Evolutionary conservation across 2,113 vertebrate genomes (phyloP).

Genomic region (Halichoeres trimaculatus): DNA sequence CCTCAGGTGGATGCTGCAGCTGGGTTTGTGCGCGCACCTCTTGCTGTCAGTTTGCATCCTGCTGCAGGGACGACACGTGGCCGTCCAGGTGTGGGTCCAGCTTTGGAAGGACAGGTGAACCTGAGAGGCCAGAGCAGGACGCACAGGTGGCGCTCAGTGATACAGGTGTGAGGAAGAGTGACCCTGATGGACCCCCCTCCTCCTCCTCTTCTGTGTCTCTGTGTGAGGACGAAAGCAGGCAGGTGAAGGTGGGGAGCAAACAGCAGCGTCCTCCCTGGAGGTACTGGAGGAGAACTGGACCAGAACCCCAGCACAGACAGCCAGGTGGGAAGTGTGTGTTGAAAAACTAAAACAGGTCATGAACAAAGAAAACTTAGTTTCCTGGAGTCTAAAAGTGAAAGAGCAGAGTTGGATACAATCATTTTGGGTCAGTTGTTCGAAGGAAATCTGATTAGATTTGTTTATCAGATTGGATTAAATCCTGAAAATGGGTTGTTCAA

Average conservation of each 20-base stretch:
- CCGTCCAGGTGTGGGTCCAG: constrained; percentile 36
- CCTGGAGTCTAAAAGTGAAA: too few relatives aligned
- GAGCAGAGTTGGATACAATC: too few relatives aligned
- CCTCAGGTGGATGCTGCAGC: constrained; percentile 19
- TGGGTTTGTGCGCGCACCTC: constrained; percentile 22
- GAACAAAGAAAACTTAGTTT: too few relatives aligned
- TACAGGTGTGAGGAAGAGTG: constrained; percentile 7
- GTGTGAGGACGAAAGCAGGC: constrained; percentile 65
- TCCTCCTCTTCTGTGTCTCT: constrained; percentile 48
- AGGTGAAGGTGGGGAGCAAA: constrained; percentile 51
- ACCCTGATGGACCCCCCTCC: constrained; percentile 43
- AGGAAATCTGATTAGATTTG: too few relatives aligned
- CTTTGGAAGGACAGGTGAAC: constrained; percentile 19
- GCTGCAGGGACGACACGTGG: constrained; percentile 53
- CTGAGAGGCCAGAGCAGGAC: constrained; percentile 36
- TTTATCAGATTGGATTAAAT: too few relatives aligned
- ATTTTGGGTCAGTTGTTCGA: too few relatives aligned
- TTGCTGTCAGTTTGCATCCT: constrained; percentile 27
- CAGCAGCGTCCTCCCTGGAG: constrained; percentile 76
- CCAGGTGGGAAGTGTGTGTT: constrained; percentile 80
- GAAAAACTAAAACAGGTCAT: too few relatives aligned
- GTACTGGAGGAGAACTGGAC: constrained; percentile 85
- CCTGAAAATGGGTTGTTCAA: too few relatives aligned
- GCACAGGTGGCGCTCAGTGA: constrained; percentile 45
- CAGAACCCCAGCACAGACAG: constrained; percentile 74